Evolutionary conservation across 2,113 vertebrate genomes (phyloP).

Genomic region (Engraulis encrasicolus): DNA sequence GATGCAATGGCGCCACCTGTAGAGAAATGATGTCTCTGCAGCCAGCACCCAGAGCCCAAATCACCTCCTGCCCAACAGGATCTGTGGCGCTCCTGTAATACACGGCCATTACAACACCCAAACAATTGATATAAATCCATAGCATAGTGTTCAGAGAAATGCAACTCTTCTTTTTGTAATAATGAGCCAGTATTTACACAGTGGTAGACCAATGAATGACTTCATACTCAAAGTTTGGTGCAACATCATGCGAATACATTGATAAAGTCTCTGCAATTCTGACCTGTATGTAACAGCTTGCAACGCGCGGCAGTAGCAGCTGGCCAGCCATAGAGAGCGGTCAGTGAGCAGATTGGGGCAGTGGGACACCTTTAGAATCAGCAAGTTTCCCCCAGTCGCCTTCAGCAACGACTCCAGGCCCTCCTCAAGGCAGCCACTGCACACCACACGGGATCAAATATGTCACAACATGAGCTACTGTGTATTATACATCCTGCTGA

Average conservation of each 20-base stretch:
- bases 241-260: not conserved
- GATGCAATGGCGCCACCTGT: slow-evolving; percentile 95
- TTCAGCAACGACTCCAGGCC: slow-evolving; percentile 95
- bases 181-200: no score
- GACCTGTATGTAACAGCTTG: slow-evolving; percentile 98
- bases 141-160: not conserved
- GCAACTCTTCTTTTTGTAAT: no score
- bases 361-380: slow-evolving; percentile 96
- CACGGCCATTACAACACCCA: slow-evolving; percentile 4
- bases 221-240: not conserved
- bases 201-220: not conserved
- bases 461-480: no score
- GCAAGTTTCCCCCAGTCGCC: slow-evolving; percentile 91
- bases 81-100: slow-evolving; percentile 91
- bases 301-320: slow-evolving; percentile 96
- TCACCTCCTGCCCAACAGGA: slow-evolving; percentile 96
- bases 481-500: no score
- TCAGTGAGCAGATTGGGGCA: slow-evolving; percentile 98
- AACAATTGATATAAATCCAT: not conserved
- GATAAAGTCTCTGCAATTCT: slow-evolving; percentile 29
- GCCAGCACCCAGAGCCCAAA: slow-evolving; percentile 97
- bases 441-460: no score
- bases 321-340: slow-evolving; percentile 97
- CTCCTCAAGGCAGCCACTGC: slow-evolving; percentile 95
- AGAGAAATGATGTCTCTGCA: slow-evolving; percentile 98